These are phyloP conservation scores for Platyrinchus mystaceus DNA, from an alignment of 2,797 vertebrate species.

Conservation along the genomic window DNA sequence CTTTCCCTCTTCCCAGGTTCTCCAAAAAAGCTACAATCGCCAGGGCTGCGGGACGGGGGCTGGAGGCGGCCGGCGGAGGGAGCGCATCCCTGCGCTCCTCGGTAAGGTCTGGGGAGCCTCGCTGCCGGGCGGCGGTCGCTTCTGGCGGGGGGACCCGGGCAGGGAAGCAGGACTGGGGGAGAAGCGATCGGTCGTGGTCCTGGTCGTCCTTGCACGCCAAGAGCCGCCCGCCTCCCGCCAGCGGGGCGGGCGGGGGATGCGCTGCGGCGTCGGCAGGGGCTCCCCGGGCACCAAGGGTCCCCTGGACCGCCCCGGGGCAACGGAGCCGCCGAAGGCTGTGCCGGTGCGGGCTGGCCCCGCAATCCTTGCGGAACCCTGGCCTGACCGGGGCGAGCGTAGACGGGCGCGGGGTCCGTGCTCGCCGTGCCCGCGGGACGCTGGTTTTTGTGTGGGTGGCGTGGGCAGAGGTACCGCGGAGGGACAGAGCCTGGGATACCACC, in stretches of 20 bases:
- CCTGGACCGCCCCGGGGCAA: neutral
- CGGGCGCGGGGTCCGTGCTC: neutral
- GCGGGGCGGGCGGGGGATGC: neutral
- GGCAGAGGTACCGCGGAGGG: neutral
- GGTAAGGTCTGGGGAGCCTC: slow-evolving; percentile 19
- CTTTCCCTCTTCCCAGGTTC: slow-evolving; percentile 28
- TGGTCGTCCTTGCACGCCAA: neutral
- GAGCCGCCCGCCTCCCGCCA: neutral
- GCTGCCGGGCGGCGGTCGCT: neutral
- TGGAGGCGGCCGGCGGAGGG: slow-evolving; percentile 8
- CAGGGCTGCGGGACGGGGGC: slow-evolving; percentile 21
- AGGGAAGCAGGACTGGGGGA: neutral
- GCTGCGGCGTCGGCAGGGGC: neutral
- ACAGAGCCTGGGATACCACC: neutral
- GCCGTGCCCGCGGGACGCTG: neutral
- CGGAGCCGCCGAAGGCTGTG: neutral
- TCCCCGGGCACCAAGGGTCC: neutral
- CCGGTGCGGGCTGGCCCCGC: neutral
- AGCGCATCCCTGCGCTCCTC: neutral
- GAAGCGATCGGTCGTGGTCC: neutral
- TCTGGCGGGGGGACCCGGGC: neutral
- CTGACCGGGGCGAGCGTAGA: neutral
- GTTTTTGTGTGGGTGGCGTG: neutral
- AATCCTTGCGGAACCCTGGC: neutral
- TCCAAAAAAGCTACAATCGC: slow-evolving; percentile 17